A percentile compares a stretch with the other conserved stretches of the same genome.
Evolutionary conservation across 1,140 invertebrate genomes (phyloP).

Genomic region (Aphidius gifuensis): DNA sequence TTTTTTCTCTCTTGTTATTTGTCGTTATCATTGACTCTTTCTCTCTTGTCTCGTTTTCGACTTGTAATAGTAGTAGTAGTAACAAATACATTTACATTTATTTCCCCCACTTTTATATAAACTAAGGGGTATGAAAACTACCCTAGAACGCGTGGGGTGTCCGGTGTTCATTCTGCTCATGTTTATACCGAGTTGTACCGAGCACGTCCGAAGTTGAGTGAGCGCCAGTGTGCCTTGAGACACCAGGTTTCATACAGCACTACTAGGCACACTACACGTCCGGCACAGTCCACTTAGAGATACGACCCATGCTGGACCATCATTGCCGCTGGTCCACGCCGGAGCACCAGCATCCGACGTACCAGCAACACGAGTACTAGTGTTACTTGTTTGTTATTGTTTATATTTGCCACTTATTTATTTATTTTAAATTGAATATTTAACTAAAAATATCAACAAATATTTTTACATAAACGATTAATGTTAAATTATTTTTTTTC

Average conservation of each 20-base stretch:
- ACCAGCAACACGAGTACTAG: conserved; percentile 19
- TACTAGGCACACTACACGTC: conserved; percentile 53
- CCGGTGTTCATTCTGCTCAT: conserved; percentile 30
- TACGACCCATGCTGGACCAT: conserved; percentile 56
- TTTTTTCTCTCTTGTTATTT: conserved; percentile 31
- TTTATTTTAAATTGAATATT: not conserved
- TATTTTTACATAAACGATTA: too few relatives aligned
- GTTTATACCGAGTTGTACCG: conserved; percentile 44
- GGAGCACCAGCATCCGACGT: conserved; percentile 28
- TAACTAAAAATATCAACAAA: not conserved
- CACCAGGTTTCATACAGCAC: conserved; percentile 49
- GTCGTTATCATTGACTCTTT: conserved; percentile 26
- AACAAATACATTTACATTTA: conserved; percentile 1
- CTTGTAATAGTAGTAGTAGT: not conserved
- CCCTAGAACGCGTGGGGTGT: conserved; percentile 51
- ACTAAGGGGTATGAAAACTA: conserved; percentile 46
- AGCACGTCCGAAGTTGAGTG: conserved; percentile 45
- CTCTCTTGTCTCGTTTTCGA: conserved; percentile 8
- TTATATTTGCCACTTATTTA: not conserved
- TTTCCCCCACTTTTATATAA: conserved; percentile 39
- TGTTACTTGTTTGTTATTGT: not conserved
- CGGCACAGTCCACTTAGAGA: conserved; percentile 57
- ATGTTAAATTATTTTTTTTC: not conserved
- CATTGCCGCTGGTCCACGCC: conserved; percentile 50
- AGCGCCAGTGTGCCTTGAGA: conserved; percentile 49